These are phyloP conservation scores for Aphidius colemani DNA, from an alignment of 2,888 invertebrate genomes.

Conservation along the genomic window DNA sequence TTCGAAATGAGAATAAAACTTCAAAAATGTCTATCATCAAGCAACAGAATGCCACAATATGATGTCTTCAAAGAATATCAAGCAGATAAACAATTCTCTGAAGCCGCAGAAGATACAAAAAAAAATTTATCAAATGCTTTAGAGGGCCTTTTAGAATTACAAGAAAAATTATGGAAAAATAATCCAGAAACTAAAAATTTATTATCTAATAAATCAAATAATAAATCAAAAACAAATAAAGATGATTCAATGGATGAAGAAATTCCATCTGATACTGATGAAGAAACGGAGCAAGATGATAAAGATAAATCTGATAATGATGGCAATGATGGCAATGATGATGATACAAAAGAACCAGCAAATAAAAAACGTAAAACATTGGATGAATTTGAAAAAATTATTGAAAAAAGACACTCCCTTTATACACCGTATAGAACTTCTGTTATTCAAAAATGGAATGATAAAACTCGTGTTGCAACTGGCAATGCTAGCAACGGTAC, in stretches of 20 bases:
- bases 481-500: constrained; percentile 68
- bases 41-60: constrained; percentile 79
- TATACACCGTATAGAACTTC: constrained; percentile 75
- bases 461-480: constrained; percentile 79
- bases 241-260: constrained; percentile 62
- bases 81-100: constrained; percentile 63
- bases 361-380: constrained; percentile 64
- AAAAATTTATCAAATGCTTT: constrained; percentile 66
- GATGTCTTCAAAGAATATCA: constrained; percentile 63
- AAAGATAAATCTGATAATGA: constrained; percentile 59
- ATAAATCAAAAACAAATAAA: constrained; percentile 51
- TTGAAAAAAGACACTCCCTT: constrained; percentile 65
- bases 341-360: constrained; percentile 65
- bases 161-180: constrained; percentile 66
- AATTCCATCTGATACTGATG: constrained; percentile 68
- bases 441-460: constrained; percentile 93
- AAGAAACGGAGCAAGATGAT: constrained; percentile 57
- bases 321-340: constrained; percentile 55
- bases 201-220: constrained; percentile 43
- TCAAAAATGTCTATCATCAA: constrained; percentile 76
- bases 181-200: constrained; percentile 72
- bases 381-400: constrained; percentile 65
- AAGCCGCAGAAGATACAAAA: constrained; percentile 63
- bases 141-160: constrained; percentile 69
- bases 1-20: constrained; percentile 86